Evolutionary conservation across 2,797 vertebrate genomes (phyloP), one percentile per base, ranked within the genome.

Genomic region (Ptychobarbus kaznakovi): DNA sequence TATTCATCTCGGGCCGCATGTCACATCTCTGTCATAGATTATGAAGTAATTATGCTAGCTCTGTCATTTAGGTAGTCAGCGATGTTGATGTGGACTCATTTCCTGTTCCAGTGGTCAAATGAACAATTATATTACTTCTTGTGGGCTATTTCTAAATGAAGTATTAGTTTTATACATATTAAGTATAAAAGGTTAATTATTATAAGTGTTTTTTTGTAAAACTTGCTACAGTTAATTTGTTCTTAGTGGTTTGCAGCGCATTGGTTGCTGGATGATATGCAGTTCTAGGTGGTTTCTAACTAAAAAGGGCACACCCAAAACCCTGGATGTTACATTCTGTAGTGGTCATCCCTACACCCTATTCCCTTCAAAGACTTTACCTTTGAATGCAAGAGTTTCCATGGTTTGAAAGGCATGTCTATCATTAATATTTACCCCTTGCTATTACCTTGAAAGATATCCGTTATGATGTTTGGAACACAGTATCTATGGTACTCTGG

Each of bases 11-110:
- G 22, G 2, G 28, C 42, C 4, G 49, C 20, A 15, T 78, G 75
- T 72, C 65, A 84, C 42, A 53, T 70, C 49, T 70, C 25, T 78
- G 65, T 85, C 63, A n/a, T 68, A 58, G 56, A 61, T 58, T 82
- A 56, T 87, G 40, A 49, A 38, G 42, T n/a, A n/a, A 77, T 56
- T 40, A n/a, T 56, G 63, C 38, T 68, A 16, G 46, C 58, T 51
- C 22, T 68, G 63, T 77, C 49, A 70, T 35, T 56, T 56, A 69
- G 74, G 22, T 44, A 78, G 74, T 77, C 44, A 68, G 13, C 5
- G 35, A 8, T 44, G 25, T 12, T 69, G n/a, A 25, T 44, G n/a
- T 5, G 1, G 38, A 61, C 51, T 58, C 18, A 56, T 58, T 53
- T 65, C 51, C 44, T 32, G 0, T 49, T 49, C 1, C 25, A 16